Conservation (phyloP, 2,888 invertebrate genomes). For the Pomacea canaliculata region DNA sequence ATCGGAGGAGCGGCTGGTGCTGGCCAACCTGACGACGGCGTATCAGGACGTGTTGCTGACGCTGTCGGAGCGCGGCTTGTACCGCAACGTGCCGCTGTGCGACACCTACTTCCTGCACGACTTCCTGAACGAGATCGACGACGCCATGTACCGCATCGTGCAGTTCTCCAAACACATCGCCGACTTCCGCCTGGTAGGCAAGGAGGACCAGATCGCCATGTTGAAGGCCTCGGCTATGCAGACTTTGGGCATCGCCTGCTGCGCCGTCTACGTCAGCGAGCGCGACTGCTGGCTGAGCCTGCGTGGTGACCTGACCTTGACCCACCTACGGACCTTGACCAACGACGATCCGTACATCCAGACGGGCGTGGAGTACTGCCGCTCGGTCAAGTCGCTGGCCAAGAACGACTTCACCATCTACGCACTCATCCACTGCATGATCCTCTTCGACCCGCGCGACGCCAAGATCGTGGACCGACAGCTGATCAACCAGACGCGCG, state of each 20-base stretch:
- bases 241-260: slow-evolving; percentile 23
- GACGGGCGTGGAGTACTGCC: slow-evolving; percentile 22
- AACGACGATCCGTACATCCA: slow-evolving; percentile 22
- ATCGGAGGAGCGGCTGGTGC: slow-evolving; percentile 10
- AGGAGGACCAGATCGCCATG: slow-evolving; percentile 27
- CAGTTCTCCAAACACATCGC: slow-evolving; percentile 26
- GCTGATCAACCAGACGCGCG: slow-evolving; percentile 22
- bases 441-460: slow-evolving; percentile 26
- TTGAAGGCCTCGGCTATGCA: slow-evolving; percentile 23
- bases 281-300: slow-evolving; percentile 25
- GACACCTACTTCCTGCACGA: slow-evolving; percentile 20
- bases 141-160: slow-evolving; percentile 25
- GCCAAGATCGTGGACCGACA: slow-evolving; percentile 26
- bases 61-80: slow-evolving; percentile 16
- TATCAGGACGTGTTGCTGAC: slow-evolving; percentile 22
- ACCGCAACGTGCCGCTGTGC: slow-evolving; percentile 14
- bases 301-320: slow-evolving; percentile 17
- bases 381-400: slow-evolving; percentile 24
- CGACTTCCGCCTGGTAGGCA: slow-evolving; percentile 19
- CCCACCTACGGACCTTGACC: slow-evolving; percentile 17
- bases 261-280: slow-evolving; percentile 25
- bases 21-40: slow-evolving; percentile 23
- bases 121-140: slow-evolving; percentile 27
- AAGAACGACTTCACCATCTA: slow-evolving; percentile 25
- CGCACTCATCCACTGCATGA: slow-evolving; percentile 26